Conservation (phyloP, 2,888 invertebrate species). For the Drosophila lutescens region DNA sequence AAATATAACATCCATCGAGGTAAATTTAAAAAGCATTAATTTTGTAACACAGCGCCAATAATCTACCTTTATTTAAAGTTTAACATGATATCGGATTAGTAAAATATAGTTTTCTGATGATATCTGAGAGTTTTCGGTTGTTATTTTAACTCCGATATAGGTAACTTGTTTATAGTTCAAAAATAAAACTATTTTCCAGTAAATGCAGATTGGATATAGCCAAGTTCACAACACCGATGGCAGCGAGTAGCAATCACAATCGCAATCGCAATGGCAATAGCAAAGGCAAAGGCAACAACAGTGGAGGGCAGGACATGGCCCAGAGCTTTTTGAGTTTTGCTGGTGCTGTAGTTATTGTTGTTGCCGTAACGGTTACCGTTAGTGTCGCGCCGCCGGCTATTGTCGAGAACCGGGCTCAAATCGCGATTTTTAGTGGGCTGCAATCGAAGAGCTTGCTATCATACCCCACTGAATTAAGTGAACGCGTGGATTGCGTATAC, state of each 20-base stretch:
- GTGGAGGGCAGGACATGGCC: slow-evolving; percentile 10
- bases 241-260: slow-evolving; percentile 26
- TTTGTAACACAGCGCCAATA: no score
- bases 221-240: slow-evolving; percentile 4
- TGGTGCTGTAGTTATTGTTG: slow-evolving; percentile 35
- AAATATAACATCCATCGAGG: no score
- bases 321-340: slow-evolving; percentile 12
- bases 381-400: slow-evolving; percentile 58
- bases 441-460: slow-evolving; percentile 48
- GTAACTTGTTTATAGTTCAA: not conserved
- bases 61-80: no score
- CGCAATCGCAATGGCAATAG: slow-evolving; percentile 25
- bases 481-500: slow-evolving; percentile 56
- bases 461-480: slow-evolving; percentile 61
- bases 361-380: slow-evolving; percentile 35
- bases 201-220: not conserved
- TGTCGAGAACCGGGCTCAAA: slow-evolving; percentile 44
- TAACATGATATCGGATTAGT: no score
- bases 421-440: slow-evolving; percentile 54
- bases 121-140: no score
- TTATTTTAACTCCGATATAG: no score
- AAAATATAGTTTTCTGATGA: no score
- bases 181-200: no score
- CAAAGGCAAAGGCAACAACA: slow-evolving; percentile 21
- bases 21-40: no score